Base-by-base conservation (phyloP, 1,140 invertebrate species). In the Aphidius ervi region DNA sequence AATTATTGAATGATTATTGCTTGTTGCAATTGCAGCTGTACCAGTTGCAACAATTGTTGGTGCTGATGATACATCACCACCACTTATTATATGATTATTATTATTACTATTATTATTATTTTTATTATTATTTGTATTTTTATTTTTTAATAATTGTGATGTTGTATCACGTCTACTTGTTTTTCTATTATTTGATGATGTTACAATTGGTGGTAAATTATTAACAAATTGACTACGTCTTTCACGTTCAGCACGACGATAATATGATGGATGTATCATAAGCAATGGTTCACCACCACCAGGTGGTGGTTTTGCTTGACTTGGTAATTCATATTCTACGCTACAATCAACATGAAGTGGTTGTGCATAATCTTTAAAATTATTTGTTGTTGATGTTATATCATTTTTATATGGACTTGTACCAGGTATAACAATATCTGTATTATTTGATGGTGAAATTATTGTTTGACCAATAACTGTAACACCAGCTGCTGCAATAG, bases 191-290 rank as follows among this genome's bases (percentile, higher is more conserved):
- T 68, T 77, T 23, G 60, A 49, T 50, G 58, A 71, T 63, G 23
- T 64, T 9, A 58, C 64, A 16, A 78, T 75, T 62, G 79, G 74
- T n/a, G 85, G 85, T 61, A 88, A 80, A 73, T 88, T 88, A 75
- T 88, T 88, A 31, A 88, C 85, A 74, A 91, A 91, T 16, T 87
- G 87, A 71, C 87, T 88, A 55, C 88, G 83, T 62, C 88, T 80
- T 70, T 89, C 86, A 63, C 86, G 87, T 71, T 90, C 88, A 73
- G 89, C 88, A 75, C 89, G 86, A 60, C 88, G 81, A 79, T 91
- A 91, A 75, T 90, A 90, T 68, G 88, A 91, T n/a, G 90, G 89
- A 80, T 91, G 89, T 72, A 91, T 91, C 88, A 91, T 91, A 55
- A 91, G 83, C 66, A 91, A 80, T 31, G 89, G 89, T 71, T 90